Conservation (phyloP, 2,888 invertebrate species). For the Adineta ricciae region DNA sequence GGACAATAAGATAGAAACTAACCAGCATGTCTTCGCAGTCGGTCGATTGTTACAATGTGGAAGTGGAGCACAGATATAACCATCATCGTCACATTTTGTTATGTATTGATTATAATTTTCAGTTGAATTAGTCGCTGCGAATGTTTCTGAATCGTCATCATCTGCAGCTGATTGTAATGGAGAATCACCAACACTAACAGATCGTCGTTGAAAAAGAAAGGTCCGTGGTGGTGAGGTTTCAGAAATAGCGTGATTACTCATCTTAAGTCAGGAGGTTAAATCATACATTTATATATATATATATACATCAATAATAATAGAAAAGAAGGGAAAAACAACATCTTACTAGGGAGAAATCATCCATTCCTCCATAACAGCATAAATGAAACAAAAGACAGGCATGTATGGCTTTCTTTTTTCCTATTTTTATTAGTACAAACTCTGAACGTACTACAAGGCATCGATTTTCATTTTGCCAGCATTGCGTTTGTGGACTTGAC, state of each 20-base stretch:
- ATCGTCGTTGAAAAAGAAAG: neutral
- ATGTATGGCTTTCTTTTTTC: neutral
- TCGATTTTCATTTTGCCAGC: neutral
- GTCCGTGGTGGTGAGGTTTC: neutral
- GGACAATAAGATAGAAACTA: neutral
- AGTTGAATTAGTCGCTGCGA: neutral
- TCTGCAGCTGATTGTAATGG: neutral
- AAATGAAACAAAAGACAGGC: neutral
- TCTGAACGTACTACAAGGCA: neutral
- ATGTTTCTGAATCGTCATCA: neutral
- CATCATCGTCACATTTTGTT: neutral
- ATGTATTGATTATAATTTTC: neutral
- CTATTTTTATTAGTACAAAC: neutral
- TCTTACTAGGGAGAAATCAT: too few relatives aligned
- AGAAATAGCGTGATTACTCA: neutral
- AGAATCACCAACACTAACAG: neutral
- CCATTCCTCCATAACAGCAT: too few relatives aligned
- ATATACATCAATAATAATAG: too few relatives aligned
- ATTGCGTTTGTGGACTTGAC: neutral
- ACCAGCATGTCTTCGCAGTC: neutral
- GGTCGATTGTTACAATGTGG: neutral
- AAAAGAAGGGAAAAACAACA: too few relatives aligned
- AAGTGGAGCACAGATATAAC: neutral
- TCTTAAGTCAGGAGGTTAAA: neutral
- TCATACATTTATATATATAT: too few relatives aligned